A percentile compares a stretch with the other conserved stretches of the same genome.
These are phyloP conservation scores for Zootoca vivipara DNA, from an alignment of 2,113 vertebrate genomes.

Conservation along the genomic window DNA sequence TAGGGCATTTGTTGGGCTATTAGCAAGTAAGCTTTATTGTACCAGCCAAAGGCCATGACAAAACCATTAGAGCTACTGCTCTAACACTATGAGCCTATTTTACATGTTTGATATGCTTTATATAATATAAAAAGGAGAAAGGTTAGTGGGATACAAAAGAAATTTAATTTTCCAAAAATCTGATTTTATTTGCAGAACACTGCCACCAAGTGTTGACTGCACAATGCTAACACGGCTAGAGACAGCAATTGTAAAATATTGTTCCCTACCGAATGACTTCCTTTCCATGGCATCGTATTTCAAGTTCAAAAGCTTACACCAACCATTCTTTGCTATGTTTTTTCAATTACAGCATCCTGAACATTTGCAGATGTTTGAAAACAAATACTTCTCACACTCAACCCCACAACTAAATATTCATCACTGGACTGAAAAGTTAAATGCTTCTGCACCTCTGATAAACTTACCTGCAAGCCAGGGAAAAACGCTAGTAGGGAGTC, in stretches of 20 bases:
- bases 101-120: background rate
- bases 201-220: background rate
- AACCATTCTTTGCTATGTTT: background rate
- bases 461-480: conserved; percentile 92
- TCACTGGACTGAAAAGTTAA: background rate
- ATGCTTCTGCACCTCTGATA: background rate
- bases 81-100: background rate
- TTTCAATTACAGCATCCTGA: background rate
- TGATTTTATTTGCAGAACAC: background rate
- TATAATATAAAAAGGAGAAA: background rate
- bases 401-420: background rate
- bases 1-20: background rate
- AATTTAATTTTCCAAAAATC: too few relatives aligned
- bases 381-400: background rate
- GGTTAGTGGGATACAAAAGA: background rate
- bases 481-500: conserved; percentile 97
- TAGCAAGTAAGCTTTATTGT: background rate
- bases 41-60: too few relatives aligned
- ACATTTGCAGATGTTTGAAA: background rate
- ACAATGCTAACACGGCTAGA: background rate
- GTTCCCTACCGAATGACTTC: background rate
- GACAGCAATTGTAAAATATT: background rate
- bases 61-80: too few relatives aligned
- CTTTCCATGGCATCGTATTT: background rate
- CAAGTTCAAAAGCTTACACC: background rate